Percentiles rank a stretch among this genome's conserved stretches.
Conservation (phyloP, 2,888 invertebrate genomes). For the Cataglyphis altisquamis region DNA sequence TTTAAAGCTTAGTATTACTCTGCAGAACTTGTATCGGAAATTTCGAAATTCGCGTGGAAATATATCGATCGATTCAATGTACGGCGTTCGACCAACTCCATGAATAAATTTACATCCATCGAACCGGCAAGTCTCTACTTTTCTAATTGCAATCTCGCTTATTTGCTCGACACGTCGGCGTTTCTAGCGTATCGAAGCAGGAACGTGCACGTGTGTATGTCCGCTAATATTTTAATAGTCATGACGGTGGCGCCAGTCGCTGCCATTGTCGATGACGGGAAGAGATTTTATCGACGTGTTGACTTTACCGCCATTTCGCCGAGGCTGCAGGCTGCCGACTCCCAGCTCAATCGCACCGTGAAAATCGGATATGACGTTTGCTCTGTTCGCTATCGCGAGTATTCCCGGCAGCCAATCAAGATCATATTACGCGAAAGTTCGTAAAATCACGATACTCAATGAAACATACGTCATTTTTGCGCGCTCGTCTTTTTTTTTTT, state of each 20-base stretch:
- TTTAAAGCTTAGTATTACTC: constrained; percentile 17
- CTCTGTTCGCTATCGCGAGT: constrained; percentile 56
- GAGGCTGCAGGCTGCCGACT: constrained; percentile 43
- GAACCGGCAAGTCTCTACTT: constrained; percentile 54
- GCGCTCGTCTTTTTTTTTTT: background rate
- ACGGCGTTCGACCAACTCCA: constrained; percentile 37
- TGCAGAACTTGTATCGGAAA: constrained; percentile 36
- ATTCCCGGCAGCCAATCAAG: constrained; percentile 50
- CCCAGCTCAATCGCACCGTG: constrained; percentile 65
- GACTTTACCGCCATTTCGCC: constrained; percentile 63
- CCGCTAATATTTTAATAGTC: constrained; percentile 56
- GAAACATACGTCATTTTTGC: background rate
- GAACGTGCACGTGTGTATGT: background rate
- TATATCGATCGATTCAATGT: constrained; percentile 30
- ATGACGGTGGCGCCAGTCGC: constrained; percentile 21
- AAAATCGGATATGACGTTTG: constrained; percentile 67
- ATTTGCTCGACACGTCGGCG: constrained; percentile 41
- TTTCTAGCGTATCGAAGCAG: constrained; percentile 21
- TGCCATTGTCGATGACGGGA: constrained; percentile 46
- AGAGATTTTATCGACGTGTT: constrained; percentile 61
- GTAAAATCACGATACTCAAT: constrained; percentile 14
- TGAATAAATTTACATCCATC: constrained; percentile 58
- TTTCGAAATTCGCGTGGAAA: constrained; percentile 29
- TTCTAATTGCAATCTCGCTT: constrained; percentile 54
- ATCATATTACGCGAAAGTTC: constrained; percentile 50